These are phyloP conservation scores for Linurgus olivaceus DNA, from an alignment of 2,797 vertebrate species.

Conservation along the genomic window DNA sequence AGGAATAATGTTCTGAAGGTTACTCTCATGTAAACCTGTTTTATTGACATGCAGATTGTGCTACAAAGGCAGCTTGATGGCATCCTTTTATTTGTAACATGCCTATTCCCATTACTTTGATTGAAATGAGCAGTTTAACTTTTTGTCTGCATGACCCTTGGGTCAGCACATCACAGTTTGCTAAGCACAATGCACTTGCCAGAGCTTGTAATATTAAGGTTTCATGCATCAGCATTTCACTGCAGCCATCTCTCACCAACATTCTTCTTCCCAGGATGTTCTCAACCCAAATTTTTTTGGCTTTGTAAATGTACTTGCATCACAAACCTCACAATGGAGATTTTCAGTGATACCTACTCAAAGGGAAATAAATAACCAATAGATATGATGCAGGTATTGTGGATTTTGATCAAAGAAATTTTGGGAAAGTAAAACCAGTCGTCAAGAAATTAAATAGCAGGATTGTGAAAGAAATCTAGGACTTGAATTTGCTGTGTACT, in stretches of 20 bases:
- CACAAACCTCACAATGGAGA: not conserved
- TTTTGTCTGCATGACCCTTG: not conserved
- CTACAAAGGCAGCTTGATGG: not conserved
- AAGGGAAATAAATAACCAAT: not conserved
- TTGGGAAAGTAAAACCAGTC: rapidly evolving
- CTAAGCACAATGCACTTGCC: not conserved
- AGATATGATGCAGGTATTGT: not conserved
- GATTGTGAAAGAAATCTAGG: not conserved
- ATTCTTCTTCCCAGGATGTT: not conserved
- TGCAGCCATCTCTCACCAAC: not conserved
- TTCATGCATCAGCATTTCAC: slow-evolving; percentile 11
- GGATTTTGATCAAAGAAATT: not conserved
- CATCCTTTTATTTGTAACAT: not conserved
- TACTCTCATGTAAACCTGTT: not conserved
- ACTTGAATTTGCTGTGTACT: not conserved
- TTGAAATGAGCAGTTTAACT: not conserved
- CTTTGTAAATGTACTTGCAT: not conserved
- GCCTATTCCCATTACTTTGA: not conserved
- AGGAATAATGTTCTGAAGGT: not conserved
- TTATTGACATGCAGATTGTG: not conserved
- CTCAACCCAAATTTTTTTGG: not conserved
- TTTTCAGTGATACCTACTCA: not conserved
- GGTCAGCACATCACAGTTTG: not conserved
- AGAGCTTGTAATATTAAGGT: not conserved
- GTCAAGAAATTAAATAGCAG: not conserved